A percentile compares a stretch with the other conserved stretches of the same genome.
Conservation (phyloP, 2,888 invertebrate species). For the Colletes collaris region DNA sequence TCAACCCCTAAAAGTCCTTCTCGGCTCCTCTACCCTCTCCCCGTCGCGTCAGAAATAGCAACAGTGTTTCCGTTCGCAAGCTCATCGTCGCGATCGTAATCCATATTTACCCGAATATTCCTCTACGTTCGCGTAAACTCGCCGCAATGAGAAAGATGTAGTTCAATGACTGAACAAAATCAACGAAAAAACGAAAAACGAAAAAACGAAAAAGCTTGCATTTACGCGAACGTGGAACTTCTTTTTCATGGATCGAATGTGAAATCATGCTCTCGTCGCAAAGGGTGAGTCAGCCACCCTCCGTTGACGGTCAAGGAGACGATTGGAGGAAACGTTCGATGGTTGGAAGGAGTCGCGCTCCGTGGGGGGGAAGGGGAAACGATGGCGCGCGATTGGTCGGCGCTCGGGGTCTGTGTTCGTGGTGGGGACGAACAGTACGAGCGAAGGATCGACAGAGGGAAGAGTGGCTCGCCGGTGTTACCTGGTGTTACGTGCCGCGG, state of each 20-base stretch:
- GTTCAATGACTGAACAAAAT: slow-evolving; percentile 9
- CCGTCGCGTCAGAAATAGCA: slow-evolving; percentile 41
- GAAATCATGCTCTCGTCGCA: slow-evolving; percentile 38
- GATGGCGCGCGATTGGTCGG: slow-evolving; percentile 48
- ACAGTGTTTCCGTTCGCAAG: slow-evolving; percentile 11
- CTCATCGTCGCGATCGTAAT: background rate
- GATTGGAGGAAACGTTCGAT: slow-evolving; percentile 43
- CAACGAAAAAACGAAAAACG: slow-evolving; percentile 15
- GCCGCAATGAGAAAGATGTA: background rate
- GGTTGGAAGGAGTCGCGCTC: slow-evolving; percentile 18
- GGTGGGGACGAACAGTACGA: slow-evolving; percentile 31
- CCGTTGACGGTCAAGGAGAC: slow-evolving; percentile 67
- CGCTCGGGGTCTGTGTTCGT: slow-evolving; percentile 32
- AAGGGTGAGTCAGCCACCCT: slow-evolving; percentile 67
- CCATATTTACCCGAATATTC: background rate
- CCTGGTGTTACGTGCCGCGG: slow-evolving; percentile 69
- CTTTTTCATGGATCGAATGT: slow-evolving; percentile 49
- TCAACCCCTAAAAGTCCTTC: slow-evolving; percentile 58
- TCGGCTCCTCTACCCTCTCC: background rate
- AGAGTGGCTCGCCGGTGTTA: slow-evolving; percentile 57
- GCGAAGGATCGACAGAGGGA: slow-evolving; percentile 39
- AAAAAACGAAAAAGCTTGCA: slow-evolving; percentile 17
- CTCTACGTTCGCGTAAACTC: background rate
- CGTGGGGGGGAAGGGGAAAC: background rate
- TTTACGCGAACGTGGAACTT: slow-evolving; percentile 14